phyloP scores from a whole-genome alignment of 64 coral and sea anemone species.

The Orbicella faveolata region DNA sequence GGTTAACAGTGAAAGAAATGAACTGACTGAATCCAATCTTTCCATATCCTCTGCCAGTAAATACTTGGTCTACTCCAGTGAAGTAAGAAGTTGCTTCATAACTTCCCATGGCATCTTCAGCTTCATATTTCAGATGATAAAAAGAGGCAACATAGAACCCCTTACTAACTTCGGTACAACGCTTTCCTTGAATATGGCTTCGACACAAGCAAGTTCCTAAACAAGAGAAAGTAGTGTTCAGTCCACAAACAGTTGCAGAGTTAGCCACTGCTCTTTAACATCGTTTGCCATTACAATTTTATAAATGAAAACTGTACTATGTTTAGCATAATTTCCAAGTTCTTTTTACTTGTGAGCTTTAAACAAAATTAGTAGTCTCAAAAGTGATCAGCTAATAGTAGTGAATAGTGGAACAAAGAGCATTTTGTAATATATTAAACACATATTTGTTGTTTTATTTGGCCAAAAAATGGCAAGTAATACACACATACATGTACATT shows the following conservation, averaged over 20 bases:
- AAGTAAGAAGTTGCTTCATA: conserved; percentile 69
- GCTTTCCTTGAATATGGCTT: conserved; percentile 64
- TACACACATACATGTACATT: no score
- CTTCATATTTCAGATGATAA: conserved; percentile 70
- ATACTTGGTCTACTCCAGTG: conserved; percentile 49
- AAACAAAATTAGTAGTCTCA: no score
- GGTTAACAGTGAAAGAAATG: conserved; percentile 61
- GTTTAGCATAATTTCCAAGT: no score
- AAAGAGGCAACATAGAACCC: conserved; percentile 72
- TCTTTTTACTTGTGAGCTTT: no score
- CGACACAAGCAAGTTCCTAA: conserved; percentile 85
- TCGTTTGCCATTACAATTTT: no score
- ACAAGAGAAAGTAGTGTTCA: conserved; percentile 16
- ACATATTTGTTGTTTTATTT: no score
- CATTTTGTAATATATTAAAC: no score
- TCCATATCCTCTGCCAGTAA: conserved; percentile 86
- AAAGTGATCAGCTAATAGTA: no score
- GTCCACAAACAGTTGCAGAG: neutral
- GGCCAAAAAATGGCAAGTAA: no score
- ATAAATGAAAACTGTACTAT: no score
- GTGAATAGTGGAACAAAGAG: no score
- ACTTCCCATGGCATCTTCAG: conserved; percentile 71
- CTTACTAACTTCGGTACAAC: conserved; percentile 57
- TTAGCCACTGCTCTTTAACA: no score
- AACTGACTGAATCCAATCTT: conserved; percentile 49